A percentile compares a stretch with the other conserved stretches of the same genome.
Evolutionary conservation across 30 jellyfish, hydroid and myxozoan genomes (phyloP).

Genomic region (Aurelia sp.): DNA sequence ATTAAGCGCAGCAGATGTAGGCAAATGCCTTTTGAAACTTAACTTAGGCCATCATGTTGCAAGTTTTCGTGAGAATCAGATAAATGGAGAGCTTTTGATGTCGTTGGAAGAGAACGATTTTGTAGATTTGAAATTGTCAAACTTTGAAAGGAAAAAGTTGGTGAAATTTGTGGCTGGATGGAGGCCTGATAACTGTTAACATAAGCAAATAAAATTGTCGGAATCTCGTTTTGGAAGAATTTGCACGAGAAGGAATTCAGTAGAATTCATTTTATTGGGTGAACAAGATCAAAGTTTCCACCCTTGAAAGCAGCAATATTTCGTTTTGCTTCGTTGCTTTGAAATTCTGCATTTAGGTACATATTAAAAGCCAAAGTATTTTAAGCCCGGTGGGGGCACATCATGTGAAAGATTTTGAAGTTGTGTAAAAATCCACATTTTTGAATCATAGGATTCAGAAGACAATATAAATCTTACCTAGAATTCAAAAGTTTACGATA

Average conservation of each 20-base stretch:
- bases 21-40: conserved; percentile 48
- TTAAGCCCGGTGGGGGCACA: no score
- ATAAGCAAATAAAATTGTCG: neutral
- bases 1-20: conserved; percentile 47
- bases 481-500: no score
- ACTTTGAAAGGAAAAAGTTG: conserved; percentile 74
- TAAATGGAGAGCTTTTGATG: conserved; percentile 76
- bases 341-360: no score
- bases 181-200: conserved; percentile 68
- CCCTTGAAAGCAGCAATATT: no score
- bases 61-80: conserved; percentile 68
- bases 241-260: neutral
- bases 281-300: no score
- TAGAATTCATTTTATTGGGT: neutral
- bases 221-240: no score
- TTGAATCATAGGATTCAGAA: no score
- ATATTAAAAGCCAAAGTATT: no score
- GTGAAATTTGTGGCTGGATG: conserved; percentile 77
- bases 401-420: no score
- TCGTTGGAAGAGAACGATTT: conserved; percentile 66
- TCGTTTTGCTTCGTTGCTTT: no score
- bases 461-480: no score
- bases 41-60: conserved; percentile 64
- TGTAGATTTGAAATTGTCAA: conserved; percentile 46
- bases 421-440: no score